Evolutionary conservation across 2,113 vertebrate genomes (phyloP).

Genomic region (Anguilla rostrata): DNA sequence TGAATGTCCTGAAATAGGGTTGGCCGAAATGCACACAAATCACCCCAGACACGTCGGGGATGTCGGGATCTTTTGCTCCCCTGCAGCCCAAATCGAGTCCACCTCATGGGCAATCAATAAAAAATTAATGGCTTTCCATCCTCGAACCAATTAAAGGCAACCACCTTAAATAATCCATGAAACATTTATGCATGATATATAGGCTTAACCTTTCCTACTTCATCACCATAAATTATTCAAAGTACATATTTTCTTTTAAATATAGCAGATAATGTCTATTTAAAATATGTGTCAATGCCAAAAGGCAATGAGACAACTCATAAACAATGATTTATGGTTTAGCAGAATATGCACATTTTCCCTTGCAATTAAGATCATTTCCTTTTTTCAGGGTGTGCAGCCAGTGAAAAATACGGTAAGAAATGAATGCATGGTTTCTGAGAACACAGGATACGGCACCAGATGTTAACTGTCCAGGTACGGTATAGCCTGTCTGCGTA

Average conservation of each 20-base stretch:
- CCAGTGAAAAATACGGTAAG: neutral
- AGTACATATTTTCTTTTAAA: neutral
- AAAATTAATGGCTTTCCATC: neutral
- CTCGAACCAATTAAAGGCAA: neutral
- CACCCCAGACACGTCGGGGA: neutral
- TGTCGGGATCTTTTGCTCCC: neutral
- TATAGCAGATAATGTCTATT: neutral
- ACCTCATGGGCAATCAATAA: neutral
- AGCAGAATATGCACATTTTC: neutral
- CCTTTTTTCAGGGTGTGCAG: too few relatives aligned
- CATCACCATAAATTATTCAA: neutral
- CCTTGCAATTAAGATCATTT: neutral
- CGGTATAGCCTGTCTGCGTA: neutral
- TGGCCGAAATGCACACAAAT: neutral
- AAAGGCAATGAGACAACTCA: neutral
- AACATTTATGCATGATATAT: neutral
- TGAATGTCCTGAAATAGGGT: neutral
- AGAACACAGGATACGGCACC: neutral
- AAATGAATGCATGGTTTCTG: neutral
- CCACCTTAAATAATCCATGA: conserved; percentile 1
- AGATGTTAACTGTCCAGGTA: neutral
- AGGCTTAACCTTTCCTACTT: neutral
- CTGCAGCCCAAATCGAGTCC: neutral
- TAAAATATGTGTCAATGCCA: neutral
- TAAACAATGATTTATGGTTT: neutral